Evolutionary conservation across 2,113 vertebrate species (phyloP).

Genomic region (Motacilla alba): DNA sequence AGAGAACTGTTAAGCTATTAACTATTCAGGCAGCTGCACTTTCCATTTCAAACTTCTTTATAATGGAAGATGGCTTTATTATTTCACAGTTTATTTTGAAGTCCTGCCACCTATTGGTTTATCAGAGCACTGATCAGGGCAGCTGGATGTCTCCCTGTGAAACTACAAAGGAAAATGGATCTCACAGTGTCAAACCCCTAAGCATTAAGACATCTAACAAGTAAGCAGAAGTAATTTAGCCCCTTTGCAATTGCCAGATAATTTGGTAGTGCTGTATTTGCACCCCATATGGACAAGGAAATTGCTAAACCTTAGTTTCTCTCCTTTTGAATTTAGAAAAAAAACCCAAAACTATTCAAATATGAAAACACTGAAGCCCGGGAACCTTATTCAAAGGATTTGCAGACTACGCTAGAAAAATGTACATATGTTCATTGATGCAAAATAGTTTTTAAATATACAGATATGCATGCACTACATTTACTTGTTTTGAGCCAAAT

Average conservation of each 20-base stretch:
- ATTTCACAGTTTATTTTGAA: conserved; percentile 39
- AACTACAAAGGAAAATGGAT: not conserved
- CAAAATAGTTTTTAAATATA: conserved; percentile 52
- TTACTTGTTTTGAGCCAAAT: conserved; percentile 28
- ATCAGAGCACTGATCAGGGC: not conserved
- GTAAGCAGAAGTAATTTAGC: not conserved
- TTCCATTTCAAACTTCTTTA: not conserved
- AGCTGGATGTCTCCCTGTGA: not conserved
- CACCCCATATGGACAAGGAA: not conserved
- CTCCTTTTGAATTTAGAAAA: not conserved
- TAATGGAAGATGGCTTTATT: not conserved
- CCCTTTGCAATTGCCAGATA: not conserved
- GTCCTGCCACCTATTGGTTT: conserved; percentile 61
- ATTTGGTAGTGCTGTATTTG: not conserved
- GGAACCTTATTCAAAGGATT: not conserved
- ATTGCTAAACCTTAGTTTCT: not conserved
- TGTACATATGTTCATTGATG: conserved; percentile 45
- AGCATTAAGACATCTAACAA: not conserved
- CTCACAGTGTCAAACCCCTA: not conserved
- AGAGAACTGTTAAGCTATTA: not conserved
- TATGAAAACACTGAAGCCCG: not conserved
- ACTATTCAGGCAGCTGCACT: not conserved
- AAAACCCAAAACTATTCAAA: not conserved
- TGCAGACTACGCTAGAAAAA: not conserved
- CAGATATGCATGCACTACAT: not conserved